Conservation (phyloP, 2,888 invertebrate species). For the Harpalus rubripes region DNA sequence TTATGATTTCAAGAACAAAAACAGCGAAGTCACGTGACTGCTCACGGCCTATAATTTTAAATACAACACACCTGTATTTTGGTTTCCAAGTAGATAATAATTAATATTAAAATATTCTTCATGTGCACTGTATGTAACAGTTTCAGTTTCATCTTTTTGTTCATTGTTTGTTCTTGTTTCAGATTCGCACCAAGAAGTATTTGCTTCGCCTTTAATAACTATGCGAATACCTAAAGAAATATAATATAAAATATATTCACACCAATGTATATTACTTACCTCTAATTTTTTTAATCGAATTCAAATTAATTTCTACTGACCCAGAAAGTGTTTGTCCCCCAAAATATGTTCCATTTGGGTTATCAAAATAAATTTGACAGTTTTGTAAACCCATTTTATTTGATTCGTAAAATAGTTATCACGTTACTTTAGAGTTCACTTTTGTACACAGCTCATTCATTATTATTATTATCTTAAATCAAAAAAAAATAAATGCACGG, state of each 20-base stretch:
- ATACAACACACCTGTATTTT: slow-evolving; percentile 12
- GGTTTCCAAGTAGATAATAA: slow-evolving; percentile 57
- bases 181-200: slow-evolving; percentile 68
- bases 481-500: no score
- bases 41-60: no score
- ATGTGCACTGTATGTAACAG: slow-evolving; percentile 47
- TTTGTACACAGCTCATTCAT: no score
- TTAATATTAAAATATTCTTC: slow-evolving; percentile 65
- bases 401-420: not conserved
- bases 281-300: slow-evolving; percentile 68
- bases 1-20: no score
- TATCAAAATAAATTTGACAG: slow-evolving; percentile 71
- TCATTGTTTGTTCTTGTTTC: slow-evolving; percentile 57
- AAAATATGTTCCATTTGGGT: slow-evolving; percentile 69
- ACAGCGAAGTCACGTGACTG: no score
- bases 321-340: slow-evolving; percentile 69
- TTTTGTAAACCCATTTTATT: slow-evolving; percentile 61
- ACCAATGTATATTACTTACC: slow-evolving; percentile 49
- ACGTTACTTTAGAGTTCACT: no score
- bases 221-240: slow-evolving; percentile 64
- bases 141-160: slow-evolving; percentile 48
- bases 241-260: not conserved
- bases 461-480: no score
- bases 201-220: slow-evolving; percentile 68
- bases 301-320: slow-evolving; percentile 67